Base-by-base conservation (phyloP, 1,140 invertebrate genomes). In the Aphis craccivora region DNA sequence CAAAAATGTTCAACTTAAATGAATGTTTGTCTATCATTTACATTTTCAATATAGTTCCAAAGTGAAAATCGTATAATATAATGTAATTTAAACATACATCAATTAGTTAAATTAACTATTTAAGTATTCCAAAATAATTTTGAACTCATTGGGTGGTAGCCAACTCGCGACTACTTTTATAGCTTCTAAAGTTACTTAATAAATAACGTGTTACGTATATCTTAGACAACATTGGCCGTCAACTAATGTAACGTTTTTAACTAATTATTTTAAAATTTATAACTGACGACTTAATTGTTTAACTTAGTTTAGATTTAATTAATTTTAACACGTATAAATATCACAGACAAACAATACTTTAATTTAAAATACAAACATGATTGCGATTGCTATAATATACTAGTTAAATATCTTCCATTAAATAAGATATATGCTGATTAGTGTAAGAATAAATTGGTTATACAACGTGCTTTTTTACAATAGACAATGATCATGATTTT, bases 41-140 rank as follows among this genome's bases (percentile, higher is more conserved):
- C 8, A n/a, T 88, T 51, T 18, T 51, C n/a, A 88, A 88, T 51
- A 88, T 51, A 88, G 43, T 51, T 88, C 6, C 35, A n/a, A 87
- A n/a, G 43, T 87, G 45, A 35, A 88, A 22, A 88, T 5, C n/a
- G 48, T 43, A 45, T 86, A 86, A 86, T 35, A 25, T 84, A 45
- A 11, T 43, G 23, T 86, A 43, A 43, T 86, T 88, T 48, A 51
- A 88, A 35, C 37, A 51, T 14, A n/a, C 7, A 88, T 88, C 51
- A 14, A 40, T 91, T 91, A 81, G 81, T 91, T 91, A 81, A 91
- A 81, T 91, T 60, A 90, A 90, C 37, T 90, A 67, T 90, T 90
- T 43, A 23, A 60, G 35, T 90, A 90, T 53, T 90, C 51, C 25
- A 22, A 60, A 90, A 67, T 76, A 67, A 91, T n/a, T 90, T 43